Evolutionary conservation across 2,113 vertebrate species (phyloP).

Genomic region (Serinus canaria): DNA sequence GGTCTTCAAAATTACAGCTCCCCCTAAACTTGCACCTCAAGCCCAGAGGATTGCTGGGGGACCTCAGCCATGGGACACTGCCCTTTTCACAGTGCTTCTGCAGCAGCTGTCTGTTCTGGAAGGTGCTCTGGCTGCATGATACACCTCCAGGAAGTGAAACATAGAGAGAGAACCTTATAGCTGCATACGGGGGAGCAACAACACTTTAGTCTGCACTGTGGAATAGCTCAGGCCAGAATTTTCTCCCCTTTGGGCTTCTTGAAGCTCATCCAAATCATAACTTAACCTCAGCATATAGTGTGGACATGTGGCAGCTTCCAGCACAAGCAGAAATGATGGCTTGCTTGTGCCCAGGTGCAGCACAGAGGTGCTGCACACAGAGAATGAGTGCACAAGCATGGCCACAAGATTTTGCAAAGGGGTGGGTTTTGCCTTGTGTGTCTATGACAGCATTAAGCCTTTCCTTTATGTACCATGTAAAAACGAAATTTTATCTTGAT

Average conservation of each 20-base stretch:
- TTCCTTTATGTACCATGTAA: not conserved
- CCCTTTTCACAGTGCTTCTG: not conserved
- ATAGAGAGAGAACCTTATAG: too few relatives aligned
- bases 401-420: not conserved
- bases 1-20: not conserved
- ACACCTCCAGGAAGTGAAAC: not conserved
- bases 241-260: not conserved
- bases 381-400: not conserved
- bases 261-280: not conserved
- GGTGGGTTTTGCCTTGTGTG: not conserved
- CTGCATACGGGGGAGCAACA: not conserved
- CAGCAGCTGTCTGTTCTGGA: not conserved
- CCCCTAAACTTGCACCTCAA: not conserved
- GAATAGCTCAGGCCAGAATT: not conserved
- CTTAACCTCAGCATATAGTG: not conserved
- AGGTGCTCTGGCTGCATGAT: not conserved
- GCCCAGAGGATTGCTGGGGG: not conserved
- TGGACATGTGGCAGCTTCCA: not conserved
- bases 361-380: not conserved
- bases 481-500: not conserved
- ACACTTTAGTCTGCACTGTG: rapidly evolving
- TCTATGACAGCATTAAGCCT: not conserved
- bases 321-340: not conserved
- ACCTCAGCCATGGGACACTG: not conserved
- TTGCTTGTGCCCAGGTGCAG: not conserved